Percentiles rank a stretch among this genome's conserved stretches.
Conservation (phyloP, 2,113 vertebrate species). For the Todiramphus chloris region DNA sequence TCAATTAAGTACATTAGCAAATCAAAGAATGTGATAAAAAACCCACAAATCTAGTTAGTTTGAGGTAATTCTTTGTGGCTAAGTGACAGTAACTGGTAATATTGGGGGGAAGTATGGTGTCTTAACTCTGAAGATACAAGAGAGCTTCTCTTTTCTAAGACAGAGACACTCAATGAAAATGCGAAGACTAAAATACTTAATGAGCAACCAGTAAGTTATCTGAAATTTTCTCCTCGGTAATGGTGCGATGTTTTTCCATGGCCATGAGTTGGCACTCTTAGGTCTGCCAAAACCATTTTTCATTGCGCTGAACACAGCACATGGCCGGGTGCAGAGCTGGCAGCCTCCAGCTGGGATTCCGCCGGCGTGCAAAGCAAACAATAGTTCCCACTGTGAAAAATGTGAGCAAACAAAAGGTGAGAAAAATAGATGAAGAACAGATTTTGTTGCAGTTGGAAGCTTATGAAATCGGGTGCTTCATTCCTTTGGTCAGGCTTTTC, state of each 20-base stretch:
- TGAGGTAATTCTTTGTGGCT: background rate
- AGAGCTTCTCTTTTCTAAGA: background rate
- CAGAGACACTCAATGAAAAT: background rate
- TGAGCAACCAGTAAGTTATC: background rate
- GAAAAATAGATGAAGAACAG: background rate
- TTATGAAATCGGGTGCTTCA: background rate
- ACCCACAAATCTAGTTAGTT: background rate
- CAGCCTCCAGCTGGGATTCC: background rate
- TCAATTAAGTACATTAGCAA: background rate
- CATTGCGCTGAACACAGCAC: background rate
- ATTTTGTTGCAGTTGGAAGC: background rate
- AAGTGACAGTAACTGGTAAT: background rate
- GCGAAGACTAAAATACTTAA: background rate
- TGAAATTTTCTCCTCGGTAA: background rate
- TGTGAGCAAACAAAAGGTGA: background rate
- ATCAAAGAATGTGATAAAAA: background rate
- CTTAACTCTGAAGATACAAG: background rate
- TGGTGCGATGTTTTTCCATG: background rate
- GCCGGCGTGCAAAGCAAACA: background rate
- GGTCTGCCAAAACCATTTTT: background rate
- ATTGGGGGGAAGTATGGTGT: background rate
- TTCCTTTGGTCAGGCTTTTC: background rate
- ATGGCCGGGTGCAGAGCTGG: conserved; percentile 1
- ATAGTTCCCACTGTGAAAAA: background rate
- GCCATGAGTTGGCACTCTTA: background rate